Percentiles rank a stretch among this genome's conserved stretches.
Conservation (phyloP, 2,797 vertebrate genomes). For the Cirrhinus mrigala region DNA sequence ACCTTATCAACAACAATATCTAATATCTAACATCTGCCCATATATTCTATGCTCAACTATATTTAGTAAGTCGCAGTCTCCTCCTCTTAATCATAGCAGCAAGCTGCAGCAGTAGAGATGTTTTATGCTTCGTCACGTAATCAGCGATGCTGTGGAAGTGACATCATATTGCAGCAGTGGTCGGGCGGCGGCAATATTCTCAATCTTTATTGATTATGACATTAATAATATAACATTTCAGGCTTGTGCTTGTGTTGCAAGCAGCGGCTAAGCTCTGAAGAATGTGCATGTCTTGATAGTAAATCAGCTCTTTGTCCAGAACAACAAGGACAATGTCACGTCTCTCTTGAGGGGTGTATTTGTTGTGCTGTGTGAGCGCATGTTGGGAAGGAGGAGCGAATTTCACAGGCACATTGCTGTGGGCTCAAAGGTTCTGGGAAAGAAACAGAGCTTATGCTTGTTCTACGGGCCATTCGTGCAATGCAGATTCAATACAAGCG, state of each 20-base stretch:
- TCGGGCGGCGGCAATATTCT: neutral
- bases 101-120: neutral
- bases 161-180: conserved; percentile 37
- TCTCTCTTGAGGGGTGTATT: conserved; percentile 39
- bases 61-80: neutral
- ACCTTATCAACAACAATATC: neutral
- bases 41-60: conserved; percentile 15
- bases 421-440: conserved; percentile 18
- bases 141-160: conserved; percentile 21
- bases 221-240: conserved; percentile 24
- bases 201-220: conserved; percentile 19
- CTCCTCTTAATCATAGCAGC: conserved; percentile 8
- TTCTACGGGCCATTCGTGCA: conserved; percentile 21
- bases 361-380: conserved; percentile 30
- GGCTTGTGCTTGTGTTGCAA: neutral
- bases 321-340: conserved; percentile 50
- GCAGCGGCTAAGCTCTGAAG: conserved; percentile 4
- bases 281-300: conserved; percentile 47
- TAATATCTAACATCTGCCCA: neutral
- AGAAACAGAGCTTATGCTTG: conserved; percentile 42
- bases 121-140: conserved; percentile 35
- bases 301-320: conserved; percentile 55
- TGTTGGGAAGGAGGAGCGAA: conserved; percentile 32
- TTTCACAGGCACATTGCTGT: conserved; percentile 23
- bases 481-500: neutral